A percentile compares a stretch with the other conserved stretches of the same genome.
Evolutionary conservation across 2,888 invertebrate species (phyloP).

Genomic region (Papilio protenor): DNA sequence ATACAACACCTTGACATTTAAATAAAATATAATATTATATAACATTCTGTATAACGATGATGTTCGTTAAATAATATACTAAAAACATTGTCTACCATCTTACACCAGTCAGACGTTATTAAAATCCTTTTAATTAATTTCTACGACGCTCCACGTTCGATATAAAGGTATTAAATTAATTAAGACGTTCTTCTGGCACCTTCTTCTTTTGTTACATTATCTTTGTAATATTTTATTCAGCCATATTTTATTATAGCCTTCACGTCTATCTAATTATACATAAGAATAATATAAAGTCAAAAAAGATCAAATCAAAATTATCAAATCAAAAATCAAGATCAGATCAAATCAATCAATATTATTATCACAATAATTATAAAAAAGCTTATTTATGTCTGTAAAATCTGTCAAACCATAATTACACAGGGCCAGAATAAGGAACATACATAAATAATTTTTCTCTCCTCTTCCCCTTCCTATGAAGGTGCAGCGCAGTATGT

Average conservation of each 20-base stretch:
- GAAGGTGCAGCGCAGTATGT: too few relatives aligned
- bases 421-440: not conserved
- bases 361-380: too few relatives aligned
- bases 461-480: too few relatives aligned
- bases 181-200: conserved; percentile 12
- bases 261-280: not conserved
- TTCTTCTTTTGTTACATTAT: not conserved
- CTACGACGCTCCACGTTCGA: not conserved
- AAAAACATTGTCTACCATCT: not conserved
- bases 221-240: not conserved
- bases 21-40: too few relatives aligned
- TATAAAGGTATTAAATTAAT: conserved; percentile 9
- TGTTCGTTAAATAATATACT: not conserved
- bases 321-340: too few relatives aligned
- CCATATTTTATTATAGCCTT: not conserved
- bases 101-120: not conserved
- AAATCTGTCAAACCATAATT: not conserved
- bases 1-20: too few relatives aligned
- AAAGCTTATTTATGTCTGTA: too few relatives aligned
- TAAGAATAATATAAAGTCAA: too few relatives aligned
- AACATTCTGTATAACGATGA: not conserved
- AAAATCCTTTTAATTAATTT: conserved; percentile 7
- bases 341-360: too few relatives aligned
- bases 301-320: too few relatives aligned
- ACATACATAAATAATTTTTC: not conserved